Conservation (phyloP, 2,888 invertebrate species). For the Luperina testacea region DNA sequence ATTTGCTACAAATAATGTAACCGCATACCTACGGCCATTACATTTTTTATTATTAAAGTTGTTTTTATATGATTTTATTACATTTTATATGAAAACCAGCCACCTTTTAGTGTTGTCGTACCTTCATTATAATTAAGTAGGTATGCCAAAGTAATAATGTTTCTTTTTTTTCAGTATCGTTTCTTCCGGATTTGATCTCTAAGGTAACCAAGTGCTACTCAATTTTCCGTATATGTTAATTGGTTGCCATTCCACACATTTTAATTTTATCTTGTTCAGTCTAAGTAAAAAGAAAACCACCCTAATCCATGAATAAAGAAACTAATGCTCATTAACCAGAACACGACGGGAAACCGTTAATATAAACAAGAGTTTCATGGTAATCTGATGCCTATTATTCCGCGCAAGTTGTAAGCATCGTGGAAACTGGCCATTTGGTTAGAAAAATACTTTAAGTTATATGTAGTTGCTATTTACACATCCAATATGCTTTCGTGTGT, state of each 20-base stretch:
- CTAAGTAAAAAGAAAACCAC: neutral
- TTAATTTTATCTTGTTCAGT: neutral
- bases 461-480: conserved; percentile 32
- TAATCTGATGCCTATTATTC: conserved; percentile 52
- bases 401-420: conserved; percentile 41
- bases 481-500: conserved; percentile 28
- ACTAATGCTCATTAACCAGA: conserved; percentile 32
- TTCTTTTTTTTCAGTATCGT: conserved; percentile 2
- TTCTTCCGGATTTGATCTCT: neutral
- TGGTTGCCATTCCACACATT: neutral
- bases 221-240: neutral
- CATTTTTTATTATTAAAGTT: conserved; percentile 41
- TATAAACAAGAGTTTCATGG: conserved; percentile 50
- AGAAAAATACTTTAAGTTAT: conserved; percentile 23
- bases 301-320: conserved; percentile 21
- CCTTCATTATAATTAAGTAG: too few species aligned
- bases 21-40: conserved; percentile 42
- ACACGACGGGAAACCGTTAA: conserved; percentile 39
- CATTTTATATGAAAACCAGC: neutral
- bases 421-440: conserved; percentile 36
- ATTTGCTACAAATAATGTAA: conserved; percentile 53
- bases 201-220: neutral
- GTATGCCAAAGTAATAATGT: too few species aligned
- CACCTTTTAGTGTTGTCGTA: too few species aligned
- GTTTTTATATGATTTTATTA: conserved; percentile 35